Evolutionary conservation across 2,113 vertebrate species (phyloP).

Genomic region (Otus sunia): DNA sequence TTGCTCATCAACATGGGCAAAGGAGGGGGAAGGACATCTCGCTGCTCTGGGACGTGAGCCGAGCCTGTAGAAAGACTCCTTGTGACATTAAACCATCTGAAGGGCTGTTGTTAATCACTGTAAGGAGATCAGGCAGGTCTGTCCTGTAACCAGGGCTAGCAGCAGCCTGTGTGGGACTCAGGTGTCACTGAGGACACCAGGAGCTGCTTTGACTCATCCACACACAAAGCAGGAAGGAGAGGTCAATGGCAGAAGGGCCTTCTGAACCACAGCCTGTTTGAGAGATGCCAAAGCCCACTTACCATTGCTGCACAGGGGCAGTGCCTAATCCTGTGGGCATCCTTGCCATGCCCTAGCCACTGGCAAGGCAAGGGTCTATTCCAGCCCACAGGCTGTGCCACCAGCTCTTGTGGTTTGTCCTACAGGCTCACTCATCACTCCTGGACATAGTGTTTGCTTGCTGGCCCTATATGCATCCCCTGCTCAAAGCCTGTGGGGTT

Average conservation of each 20-base stretch:
- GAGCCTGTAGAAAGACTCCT: neutral
- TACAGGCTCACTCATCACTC: neutral
- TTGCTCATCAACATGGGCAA: neutral
- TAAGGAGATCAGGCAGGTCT: slow-evolving; percentile 5
- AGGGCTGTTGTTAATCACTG: neutral
- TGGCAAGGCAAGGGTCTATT: neutral
- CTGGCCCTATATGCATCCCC: neutral
- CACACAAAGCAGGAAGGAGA: neutral
- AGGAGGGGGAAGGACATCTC: neutral
- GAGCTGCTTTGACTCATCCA: neutral
- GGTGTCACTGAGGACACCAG: neutral
- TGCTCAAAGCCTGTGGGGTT: neutral
- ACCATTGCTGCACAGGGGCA: neutral
- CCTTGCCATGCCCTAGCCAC: neutral
- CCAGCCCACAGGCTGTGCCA: neutral
- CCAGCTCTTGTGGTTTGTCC: neutral
- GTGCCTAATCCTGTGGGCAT: neutral
- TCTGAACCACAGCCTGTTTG: neutral
- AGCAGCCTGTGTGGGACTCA: neutral
- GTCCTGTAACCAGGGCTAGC: neutral
- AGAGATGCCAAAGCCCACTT: neutral
- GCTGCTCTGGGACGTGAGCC: neutral
- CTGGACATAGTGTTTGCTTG: neutral
- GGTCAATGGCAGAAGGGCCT: neutral
- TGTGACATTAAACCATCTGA: neutral